phyloP scores from a whole-genome alignment of 1,140 invertebrate species.

The Scaptomyza graminum region DNA sequence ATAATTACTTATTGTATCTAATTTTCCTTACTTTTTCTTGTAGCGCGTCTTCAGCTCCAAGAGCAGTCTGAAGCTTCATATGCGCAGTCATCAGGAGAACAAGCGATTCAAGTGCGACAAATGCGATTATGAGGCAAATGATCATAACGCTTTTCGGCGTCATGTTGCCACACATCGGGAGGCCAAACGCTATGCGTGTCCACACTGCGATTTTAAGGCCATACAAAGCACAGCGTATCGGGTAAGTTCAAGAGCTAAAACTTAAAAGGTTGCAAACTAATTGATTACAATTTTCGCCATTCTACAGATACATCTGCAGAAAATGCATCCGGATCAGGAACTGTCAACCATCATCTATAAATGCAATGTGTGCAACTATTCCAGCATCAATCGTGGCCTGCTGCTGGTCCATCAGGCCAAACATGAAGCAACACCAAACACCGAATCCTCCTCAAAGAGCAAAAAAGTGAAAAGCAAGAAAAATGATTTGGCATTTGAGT shows the following conservation, averaged over 20 bases:
- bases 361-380: conserved; percentile 65
- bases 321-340: conserved; percentile 75
- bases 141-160: conserved; percentile 92
- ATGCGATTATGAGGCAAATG: conserved; percentile 90
- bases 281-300: background rate
- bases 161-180: conserved; percentile 89
- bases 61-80: conserved; percentile 88
- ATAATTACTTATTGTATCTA: too few relatives aligned
- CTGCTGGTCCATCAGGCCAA: conserved; percentile 75
- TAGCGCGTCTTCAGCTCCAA: conserved; percentile 87
- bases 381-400: conserved; percentile 74
- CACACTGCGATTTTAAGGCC: conserved; percentile 88
- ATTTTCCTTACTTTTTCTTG: background rate
- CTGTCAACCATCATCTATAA: conserved; percentile 68
- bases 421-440: conserved; percentile 45
- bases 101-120: conserved; percentile 92
- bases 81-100: conserved; percentile 88
- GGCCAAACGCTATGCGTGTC: conserved; percentile 89
- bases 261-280: background rate
- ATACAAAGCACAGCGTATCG: conserved; percentile 89
- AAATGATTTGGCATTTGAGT: background rate
- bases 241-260: conserved; percentile 56
- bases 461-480: conserved; percentile 65
- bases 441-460: conserved; percentile 55
- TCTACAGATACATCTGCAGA: conserved; percentile 69